These are phyloP conservation scores for Sorex maritimensis DNA, from an alignment of 2,797 vertebrate genomes.

Conservation along the genomic window DNA sequence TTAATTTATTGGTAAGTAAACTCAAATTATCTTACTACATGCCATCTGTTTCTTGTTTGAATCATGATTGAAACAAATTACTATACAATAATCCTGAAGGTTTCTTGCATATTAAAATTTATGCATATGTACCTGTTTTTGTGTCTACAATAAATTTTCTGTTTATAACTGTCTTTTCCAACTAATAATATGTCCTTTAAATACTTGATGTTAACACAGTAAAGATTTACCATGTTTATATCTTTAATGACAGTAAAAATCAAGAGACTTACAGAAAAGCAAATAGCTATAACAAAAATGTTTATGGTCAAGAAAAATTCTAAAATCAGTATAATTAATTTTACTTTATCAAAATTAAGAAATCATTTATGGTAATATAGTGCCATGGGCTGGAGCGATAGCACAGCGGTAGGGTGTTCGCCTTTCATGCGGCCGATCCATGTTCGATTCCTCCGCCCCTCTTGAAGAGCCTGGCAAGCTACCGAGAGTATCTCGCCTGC, in stretches of 20 bases:
- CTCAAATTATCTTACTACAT: slow-evolving; percentile 60
- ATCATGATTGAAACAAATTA: slow-evolving; percentile 72
- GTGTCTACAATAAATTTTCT: too few relatives aligned
- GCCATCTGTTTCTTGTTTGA: slow-evolving; percentile 77
- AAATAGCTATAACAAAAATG: background rate
- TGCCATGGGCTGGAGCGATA: background rate
- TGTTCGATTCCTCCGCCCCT: too few relatives aligned
- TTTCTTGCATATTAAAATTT: slow-evolving; percentile 55
- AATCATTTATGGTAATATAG: background rate
- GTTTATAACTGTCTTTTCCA: background rate
- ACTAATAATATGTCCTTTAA: background rate
- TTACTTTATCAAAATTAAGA: background rate
- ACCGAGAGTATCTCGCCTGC: too few relatives aligned
- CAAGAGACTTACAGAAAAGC: background rate
- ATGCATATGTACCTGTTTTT: background rate
- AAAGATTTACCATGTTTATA: background rate
- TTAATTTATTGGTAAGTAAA: slow-evolving; percentile 74
- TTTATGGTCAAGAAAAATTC: background rate
- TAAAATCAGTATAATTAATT: background rate
- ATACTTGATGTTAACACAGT: background rate
- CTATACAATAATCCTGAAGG: slow-evolving; percentile 61
- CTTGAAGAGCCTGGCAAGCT: too few relatives aligned
- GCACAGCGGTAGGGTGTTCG: too few relatives aligned
- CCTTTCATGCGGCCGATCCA: too few relatives aligned
- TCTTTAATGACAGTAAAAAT: too few relatives aligned